Evolutionary conservation across 2,797 vertebrate genomes (phyloP).

Genomic region (Arrhamphus sclerolepis): DNA sequence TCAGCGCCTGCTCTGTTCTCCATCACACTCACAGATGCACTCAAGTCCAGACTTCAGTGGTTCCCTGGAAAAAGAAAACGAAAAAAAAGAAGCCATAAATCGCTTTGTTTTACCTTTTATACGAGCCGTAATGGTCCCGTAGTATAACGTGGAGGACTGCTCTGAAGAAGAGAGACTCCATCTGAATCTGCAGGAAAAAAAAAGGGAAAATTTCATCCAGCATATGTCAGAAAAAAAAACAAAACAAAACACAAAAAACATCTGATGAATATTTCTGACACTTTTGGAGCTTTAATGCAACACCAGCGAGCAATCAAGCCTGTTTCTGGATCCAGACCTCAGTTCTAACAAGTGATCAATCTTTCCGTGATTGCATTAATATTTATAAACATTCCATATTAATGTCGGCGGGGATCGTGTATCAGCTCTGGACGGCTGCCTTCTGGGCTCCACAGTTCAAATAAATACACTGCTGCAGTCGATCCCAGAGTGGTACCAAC

Average conservation of each 20-base stretch:
- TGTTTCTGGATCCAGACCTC: conserved; percentile 36
- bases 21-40: conserved; percentile 15
- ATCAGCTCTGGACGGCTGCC: conserved; percentile 48
- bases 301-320: conserved; percentile 57
- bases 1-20: conserved; percentile 10
- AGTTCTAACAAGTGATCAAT: conserved; percentile 54
- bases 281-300: conserved; percentile 45
- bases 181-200: conserved; percentile 85
- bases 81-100: not conserved
- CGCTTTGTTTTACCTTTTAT: conserved; percentile 86
- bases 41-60: too few relatives aligned
- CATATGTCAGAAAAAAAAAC: conserved; percentile 3
- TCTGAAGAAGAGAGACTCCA: conserved; percentile 95
- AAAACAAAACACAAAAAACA: not conserved
- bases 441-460: conserved; percentile 37
- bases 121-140: conserved; percentile 87
- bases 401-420: conserved; percentile 53
- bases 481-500: conserved; percentile 50
- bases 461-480: conserved; percentile 57
- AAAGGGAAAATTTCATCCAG: conserved; percentile 25
- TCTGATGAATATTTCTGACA: conserved; percentile 52
- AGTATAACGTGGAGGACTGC: conserved; percentile 96
- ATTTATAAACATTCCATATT: conserved; percentile 77
- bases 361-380: conserved; percentile 74
- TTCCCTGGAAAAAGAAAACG: too few relatives aligned